Base-by-base conservation (phyloP, 2,888 invertebrate genomes). In the Cenopis cana region DNA sequence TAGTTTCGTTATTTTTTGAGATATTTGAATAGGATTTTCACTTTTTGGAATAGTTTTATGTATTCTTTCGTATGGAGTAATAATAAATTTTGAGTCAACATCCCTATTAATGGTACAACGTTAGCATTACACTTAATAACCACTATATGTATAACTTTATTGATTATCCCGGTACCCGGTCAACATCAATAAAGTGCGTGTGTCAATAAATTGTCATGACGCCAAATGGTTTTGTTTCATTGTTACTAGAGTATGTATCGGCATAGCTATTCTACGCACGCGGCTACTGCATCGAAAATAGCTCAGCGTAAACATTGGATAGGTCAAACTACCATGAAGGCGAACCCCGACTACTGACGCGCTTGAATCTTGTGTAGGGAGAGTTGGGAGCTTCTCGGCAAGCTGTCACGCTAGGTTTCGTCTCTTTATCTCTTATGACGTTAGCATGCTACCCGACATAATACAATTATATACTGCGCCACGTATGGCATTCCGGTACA, bases 291-390 rank as follows among this genome's bases (percentile, higher is more conserved):
- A 46, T 65, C 65, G 20, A 60, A 66, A 70, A 70, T 70, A 70
- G 70, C 38, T 11, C 59, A 14, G n/a, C 20, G 64, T 70, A 70
- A 70, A 70, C 70, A 70, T 65, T 70, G 59, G 65, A 70, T 70
- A 70, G 70, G 65, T 65, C 70, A 65, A 59, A 49, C 65, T 54
- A 60, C 57, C 69, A 49, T 33, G 70, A 57, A 54, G 24, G 8
- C 20, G 18, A 17, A 36, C 18, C 38, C 6, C 46, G 46, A n/a
- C n/a, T 46, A 46, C 1, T 46, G n/a, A n/a, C 8, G 5, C 33
- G 8, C 33, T 33, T 5, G 33, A 33, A 33, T 29, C 29, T 2
- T 29, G 2, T 29, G 29, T 29, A 2, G 2, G 5, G 29, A 29
- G 29, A 29, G 29, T n/a, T n/a, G n/a, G n/a, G n/a, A n/a, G n/a